These are phyloP conservation scores for Hydrolagus colliei DNA, from an alignment of 2,797 vertebrate species.

Conservation along the genomic window DNA sequence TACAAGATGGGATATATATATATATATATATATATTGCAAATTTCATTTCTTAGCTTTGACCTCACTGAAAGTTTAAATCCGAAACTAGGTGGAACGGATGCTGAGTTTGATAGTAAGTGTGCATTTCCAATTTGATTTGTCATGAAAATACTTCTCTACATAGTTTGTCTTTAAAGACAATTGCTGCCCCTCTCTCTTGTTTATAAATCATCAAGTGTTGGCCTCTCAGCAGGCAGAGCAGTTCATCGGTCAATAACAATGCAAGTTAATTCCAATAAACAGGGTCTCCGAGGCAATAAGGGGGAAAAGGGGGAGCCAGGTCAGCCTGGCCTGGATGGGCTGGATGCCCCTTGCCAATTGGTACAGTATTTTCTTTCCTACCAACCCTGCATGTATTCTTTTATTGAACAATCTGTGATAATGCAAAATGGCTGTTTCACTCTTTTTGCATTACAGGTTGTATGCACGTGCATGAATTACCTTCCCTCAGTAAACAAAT, in stretches of 20 bases:
- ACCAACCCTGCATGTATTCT: conserved; percentile 75
- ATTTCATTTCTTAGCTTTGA: neutral
- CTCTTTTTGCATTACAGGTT: conserved; percentile 46
- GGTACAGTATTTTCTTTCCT: conserved; percentile 99
- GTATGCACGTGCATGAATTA: conserved; percentile 56
- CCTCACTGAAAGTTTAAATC: neutral
- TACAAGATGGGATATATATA: neutral
- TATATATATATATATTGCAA: neutral
- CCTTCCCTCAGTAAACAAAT: conserved; percentile 30
- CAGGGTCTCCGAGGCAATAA: conserved; percentile 99
- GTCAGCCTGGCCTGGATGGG: conserved; percentile 99
- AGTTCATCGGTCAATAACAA: conserved; percentile 83
- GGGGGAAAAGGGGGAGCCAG: conserved; percentile 99
- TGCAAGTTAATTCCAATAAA: conserved; percentile 97
- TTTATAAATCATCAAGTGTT: conserved; percentile 40
- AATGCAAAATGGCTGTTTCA: conserved; percentile 47
- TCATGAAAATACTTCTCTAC: conserved; percentile 2
- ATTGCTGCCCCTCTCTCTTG: conserved; percentile 60
- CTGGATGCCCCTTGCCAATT: conserved; percentile 99
- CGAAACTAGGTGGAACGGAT: neutral
- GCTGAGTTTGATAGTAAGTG: neutral
- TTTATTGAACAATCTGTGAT: conserved; percentile 50
- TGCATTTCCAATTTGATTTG: neutral
- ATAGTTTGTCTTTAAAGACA: conserved; percentile 41
- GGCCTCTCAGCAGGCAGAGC: conserved; percentile 47